Evolutionary conservation across 2,797 vertebrate genomes (phyloP).

Genomic region (Pantherophis vulpinus): DNA sequence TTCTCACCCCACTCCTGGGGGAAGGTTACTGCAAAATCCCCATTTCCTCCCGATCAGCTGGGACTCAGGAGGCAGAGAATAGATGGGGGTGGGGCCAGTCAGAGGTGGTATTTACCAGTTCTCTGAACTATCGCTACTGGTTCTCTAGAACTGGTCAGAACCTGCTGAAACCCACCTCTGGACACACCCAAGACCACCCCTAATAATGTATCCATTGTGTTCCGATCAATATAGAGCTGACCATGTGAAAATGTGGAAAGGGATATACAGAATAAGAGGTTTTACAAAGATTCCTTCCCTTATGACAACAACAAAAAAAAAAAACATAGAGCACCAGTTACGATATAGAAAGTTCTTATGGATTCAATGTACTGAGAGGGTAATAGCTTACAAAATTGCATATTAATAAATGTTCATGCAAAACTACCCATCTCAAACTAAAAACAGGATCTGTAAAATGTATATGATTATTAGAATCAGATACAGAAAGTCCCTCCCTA

Average conservation of each 20-base stretch:
- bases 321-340: not conserved
- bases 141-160: too few relatives aligned
- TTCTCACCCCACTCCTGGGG: too few relatives aligned
- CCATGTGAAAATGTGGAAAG: not conserved
- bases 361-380: not conserved
- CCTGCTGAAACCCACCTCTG: too few relatives aligned
- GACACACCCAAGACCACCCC: too few relatives aligned
- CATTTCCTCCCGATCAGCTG: too few relatives aligned
- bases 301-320: not conserved
- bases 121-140: too few relatives aligned
- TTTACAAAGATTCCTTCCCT: not conserved
- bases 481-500: not conserved
- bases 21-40: too few relatives aligned
- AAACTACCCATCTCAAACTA: not conserved
- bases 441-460: not conserved
- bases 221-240: not conserved
- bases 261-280: not conserved
- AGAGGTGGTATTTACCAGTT: too few relatives aligned
- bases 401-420: not conserved
- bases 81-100: too few relatives aligned
- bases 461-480: not conserved
- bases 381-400: not conserved
- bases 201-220: not conserved
- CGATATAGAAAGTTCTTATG: not conserved
- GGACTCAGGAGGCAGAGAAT: too few relatives aligned